Base-by-base conservation (phyloP, 2,797 vertebrate genomes). In the Ambastaia sidthimunki region DNA sequence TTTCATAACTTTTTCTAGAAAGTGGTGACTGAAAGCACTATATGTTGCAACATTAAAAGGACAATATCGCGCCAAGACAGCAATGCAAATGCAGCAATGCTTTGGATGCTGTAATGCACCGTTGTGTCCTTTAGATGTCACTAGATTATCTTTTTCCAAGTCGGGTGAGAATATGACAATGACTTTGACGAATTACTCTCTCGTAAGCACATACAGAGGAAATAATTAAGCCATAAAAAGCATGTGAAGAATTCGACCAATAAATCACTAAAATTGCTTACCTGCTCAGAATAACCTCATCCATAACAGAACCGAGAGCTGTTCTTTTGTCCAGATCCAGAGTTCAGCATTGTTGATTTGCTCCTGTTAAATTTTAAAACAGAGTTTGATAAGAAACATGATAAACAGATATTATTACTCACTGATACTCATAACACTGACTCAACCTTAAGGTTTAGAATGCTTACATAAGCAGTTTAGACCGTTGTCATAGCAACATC, bases 81-180 rank as follows among this genome's bases (percentile, higher is more conserved):
- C n/a, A n/a, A n/a, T n/a, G n/a, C n/a, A n/a, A n/a, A n/a, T n/a
- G n/a, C n/a, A n/a, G 25, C n/a, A 7, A 15, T 48, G 13, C 37
- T 12, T 23, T 55, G 1, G 3, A 44, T 15, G 16, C 18, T 82
- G 82, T 75, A 71, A 62, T 77, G 19, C 13, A 16, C 11, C 9
- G 1, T n/a, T 52, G 21, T n/a, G 48, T 12, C 82, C 86, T 71
- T 78, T 80, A 87, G 84, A 85, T 85, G 86, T 48, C 82, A 47
- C 50, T 71, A 71, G 59, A 21, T 79, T 28, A 44, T 66, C 23
- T 41, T 37, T 31, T 18, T 9, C 55, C n/a, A 66, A 37, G 13
- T 19, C 31, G 16, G 25, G n/a, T n/a, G 12, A 48, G 21, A 54
- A n/a, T 13, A 50, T 28, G 48, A 63, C 31, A 50, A 50, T 82